Evolutionary conservation across 2,888 invertebrate genomes (phyloP), one percentile per base, ranked within the genome.

Genomic region (Xestia ashworthii): DNA sequence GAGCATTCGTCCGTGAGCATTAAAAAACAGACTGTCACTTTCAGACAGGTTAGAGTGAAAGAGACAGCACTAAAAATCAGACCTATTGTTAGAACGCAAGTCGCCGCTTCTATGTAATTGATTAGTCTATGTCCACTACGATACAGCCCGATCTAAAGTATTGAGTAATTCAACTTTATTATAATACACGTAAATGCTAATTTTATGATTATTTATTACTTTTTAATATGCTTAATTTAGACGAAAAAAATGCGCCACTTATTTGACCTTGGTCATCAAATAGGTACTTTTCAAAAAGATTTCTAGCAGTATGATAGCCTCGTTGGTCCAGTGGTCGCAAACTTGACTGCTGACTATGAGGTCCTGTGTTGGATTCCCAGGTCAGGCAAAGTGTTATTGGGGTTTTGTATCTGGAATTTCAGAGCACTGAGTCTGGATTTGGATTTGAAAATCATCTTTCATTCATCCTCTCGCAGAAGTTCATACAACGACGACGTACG

Each of bases 101-200:
- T 16, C n/a, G 12, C 19, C 46, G 25, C 53, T 14, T 64, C 62
- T 78, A 25, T 16, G n/a, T 12, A 19, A 11, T 25, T 46, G 4
- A 4, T 38, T 53, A 55, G 1, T 69, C 53, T 53, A 16, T 53
- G 50, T 0, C 2, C 12, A 38, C 22, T 46, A 4, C 14, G 38
- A 25, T 62, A 46, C 22, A 69, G 16, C 0, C 32, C 8, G 50
- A 62, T 16, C 4, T 44, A 53, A 46, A 8, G 25, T 46, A 38
- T 78, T 78, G 46, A 53, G 79, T 14, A 55, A 78, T 53, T 3
- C 12, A 41, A 22, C 46, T 62, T 53, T 46, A 60, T 44, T 58
- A 38, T 38, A 38, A 60, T 19, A 60, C 14, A 41, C 12, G 11
- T 60, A 19, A 60, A 64, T 68, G 38, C 25, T 48, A 46, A 79